Evolutionary conservation across 1,140 invertebrate species (phyloP), one percentile per base, ranked within the genome.

Genomic region (Cotesia vestalis): DNA sequence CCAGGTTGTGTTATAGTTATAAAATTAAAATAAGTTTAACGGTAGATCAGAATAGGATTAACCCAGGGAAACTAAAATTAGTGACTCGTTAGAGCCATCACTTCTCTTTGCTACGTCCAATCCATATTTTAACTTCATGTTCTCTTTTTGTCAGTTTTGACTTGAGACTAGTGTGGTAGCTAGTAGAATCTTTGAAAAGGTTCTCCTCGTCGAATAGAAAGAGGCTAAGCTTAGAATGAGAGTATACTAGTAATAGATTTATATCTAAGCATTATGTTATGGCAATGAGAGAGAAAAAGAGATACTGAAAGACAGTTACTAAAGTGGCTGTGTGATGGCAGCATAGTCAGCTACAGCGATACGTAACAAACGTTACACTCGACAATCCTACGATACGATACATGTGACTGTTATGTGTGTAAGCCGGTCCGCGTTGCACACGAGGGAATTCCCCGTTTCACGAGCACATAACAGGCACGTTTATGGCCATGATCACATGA

Each of bases 391-490:
- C 83, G 84, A 86, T 63, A 36, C 27, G 27, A 27, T 53, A 61
- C 66, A 17, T 62, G 36, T 17, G 57, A 60, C 64, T 71, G 27
- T 27, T 27, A 27, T 27, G 34, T 51, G 66, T 64, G 69, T 74
- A 55, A 17, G 17, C 60, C 55, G 73, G 71, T 46, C 38, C 61
- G 68, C 17, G 53, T 61, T 17, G 68, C 27, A 61, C 52, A 66
- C 40, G 40, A 67, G 55, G 46, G 61, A 66, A 69, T 75, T 77
- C 78, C 75, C 80, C 82, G 80, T 77, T 87, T 87, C 86, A 87
- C 85, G 85, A 87, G 85, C 84, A 83, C 84, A 84, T 85, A 86
- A 86, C 84, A 85, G 81, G 79, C 84, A 82, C 85, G 84, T 86
- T 87, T 87, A 87, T 86, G 84, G 85, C 81, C 79, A 80, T 81